Evolutionary conservation across 2,888 invertebrate species (phyloP), one percentile per base, ranked within the genome.

Genomic region (Pterobdella sp.): DNA sequence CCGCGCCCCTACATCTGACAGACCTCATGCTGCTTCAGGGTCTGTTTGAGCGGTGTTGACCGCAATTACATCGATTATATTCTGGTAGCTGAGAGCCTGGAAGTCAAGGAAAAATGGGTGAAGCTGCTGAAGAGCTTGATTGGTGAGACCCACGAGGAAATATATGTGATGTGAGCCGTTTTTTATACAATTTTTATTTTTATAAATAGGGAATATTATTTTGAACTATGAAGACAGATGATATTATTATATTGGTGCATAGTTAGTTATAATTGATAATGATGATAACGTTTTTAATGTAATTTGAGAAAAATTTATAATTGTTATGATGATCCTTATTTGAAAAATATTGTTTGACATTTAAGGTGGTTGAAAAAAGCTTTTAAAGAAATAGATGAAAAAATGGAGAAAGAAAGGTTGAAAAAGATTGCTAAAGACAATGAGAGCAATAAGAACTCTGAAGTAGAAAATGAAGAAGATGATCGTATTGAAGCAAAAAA

Each of bases 1-100:
- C 7, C 42, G n/a, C n/a, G n/a, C n/a, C n/a, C n/a, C n/a, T n/a
- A n/a, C n/a, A n/a, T 56, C 60, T 18, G 14, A 3, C 60, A 71
- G 71, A 36, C 63, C 26, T 22, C 52, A n/a, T 56, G 60, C 22
- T 71, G 71, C 63, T 71, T 71, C 36, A 52, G 63, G 56, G 35
- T 71, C 4, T 56, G 52, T 36, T 31, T 26, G 1, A 63, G 63
- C 14, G 71, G 36, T 10, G 35, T n/a, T 1, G 36, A 31, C 26
- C 32, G 63, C 14, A 26, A 29, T 10, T 26, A 35, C 35, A 22
- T 42, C 35, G 71, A 71, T 26, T 71, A 63, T 31, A 63, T 60
- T 26, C 60, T 71, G 52, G 63, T 71, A 18, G 71, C 71, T 29
- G 29, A 18, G 18, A n/a, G 32, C 26, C 22, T 26, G 14, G 35